Percentiles rank a stretch among this genome's conserved stretches.
Evolutionary conservation across 2,888 invertebrate species (phyloP).

Genomic region (Therioaphis trifolii): DNA sequence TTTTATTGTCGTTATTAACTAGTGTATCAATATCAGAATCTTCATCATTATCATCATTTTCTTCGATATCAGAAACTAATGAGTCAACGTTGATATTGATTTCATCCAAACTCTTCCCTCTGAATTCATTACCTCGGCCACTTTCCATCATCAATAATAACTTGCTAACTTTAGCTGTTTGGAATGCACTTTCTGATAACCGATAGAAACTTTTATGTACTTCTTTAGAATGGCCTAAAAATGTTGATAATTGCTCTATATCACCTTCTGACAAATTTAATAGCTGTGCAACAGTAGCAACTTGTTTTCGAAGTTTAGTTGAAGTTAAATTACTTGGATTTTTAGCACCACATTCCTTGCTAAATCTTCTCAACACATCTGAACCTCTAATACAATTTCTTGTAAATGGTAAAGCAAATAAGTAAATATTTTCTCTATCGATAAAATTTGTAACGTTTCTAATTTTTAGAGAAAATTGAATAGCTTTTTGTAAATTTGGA

Average conservation of each 20-base stretch:
- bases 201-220: conserved; percentile 66
- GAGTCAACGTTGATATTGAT: no score
- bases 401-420: conserved; percentile 16
- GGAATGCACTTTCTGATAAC: conserved; percentile 66
- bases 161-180: conserved; percentile 66
- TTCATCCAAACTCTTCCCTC: no score
- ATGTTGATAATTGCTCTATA: background rate
- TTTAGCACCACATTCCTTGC: background rate
- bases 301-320: conserved; percentile 2
- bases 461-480: background rate
- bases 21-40: no score
- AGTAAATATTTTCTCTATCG: conserved; percentile 27
- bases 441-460: conserved; percentile 18
- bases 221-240: background rate
- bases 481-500: conserved; percentile 12
- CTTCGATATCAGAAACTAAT: no score
- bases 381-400: background rate
- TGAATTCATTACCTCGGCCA: no score
- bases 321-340: conserved; percentile 2
- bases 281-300: conserved; percentile 20
- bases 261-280: conserved; percentile 21
- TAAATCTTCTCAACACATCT: background rate
- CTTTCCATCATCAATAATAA: conserved; percentile 66
- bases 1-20: no score
- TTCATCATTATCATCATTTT: no score